Percentiles rank a stretch among this genome's conserved stretches.
These are phyloP conservation scores for Pyrrhia umbra DNA, from an alignment of 2,888 invertebrate species.

Conservation along the genomic window DNA sequence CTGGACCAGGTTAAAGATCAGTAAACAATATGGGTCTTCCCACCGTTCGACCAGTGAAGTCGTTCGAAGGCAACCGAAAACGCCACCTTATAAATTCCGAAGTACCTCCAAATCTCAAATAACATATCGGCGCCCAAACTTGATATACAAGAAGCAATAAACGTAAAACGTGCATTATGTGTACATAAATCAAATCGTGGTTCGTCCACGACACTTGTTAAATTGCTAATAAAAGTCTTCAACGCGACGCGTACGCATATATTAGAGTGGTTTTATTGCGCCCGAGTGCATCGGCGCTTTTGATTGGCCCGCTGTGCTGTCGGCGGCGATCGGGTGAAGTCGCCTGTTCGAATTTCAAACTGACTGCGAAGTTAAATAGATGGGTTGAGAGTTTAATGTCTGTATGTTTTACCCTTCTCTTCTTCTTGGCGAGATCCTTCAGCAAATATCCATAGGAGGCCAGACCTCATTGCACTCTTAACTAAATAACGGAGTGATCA, in stretches of 20 bases:
- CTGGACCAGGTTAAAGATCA: background rate
- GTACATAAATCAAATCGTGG: conserved; percentile 83
- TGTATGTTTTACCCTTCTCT: conserved; percentile 29
- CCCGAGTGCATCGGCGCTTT: conserved; percentile 70
- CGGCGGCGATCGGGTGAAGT: conserved; percentile 57
- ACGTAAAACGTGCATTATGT: conserved; percentile 80
- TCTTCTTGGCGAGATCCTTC: conserved; percentile 10
- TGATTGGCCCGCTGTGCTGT: conserved; percentile 70
- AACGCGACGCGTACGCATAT: conserved; percentile 82
- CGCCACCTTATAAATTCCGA: conserved; percentile 61
- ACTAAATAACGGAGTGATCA: too few species aligned
- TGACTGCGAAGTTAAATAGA: conserved; percentile 37
- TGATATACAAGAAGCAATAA: conserved; percentile 85
- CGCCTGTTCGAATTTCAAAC: conserved; percentile 49
- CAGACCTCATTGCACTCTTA: conserved; percentile 6
- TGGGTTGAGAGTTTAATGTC: conserved; percentile 27
- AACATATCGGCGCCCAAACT: conserved; percentile 81
- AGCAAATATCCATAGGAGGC: background rate
- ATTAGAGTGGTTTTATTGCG: conserved; percentile 81
- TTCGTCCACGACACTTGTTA: conserved; percentile 85
- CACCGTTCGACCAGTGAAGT: background rate
- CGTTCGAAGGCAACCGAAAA: conserved; percentile 13
- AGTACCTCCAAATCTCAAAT: conserved; percentile 71
- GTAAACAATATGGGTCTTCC: background rate
- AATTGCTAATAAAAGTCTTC: conserved; percentile 87